Percentiles rank a stretch among this genome's conserved stretches.
phyloP scores from a whole-genome alignment of 2,888 invertebrate species.

The Andrena flavipes region DNA sequence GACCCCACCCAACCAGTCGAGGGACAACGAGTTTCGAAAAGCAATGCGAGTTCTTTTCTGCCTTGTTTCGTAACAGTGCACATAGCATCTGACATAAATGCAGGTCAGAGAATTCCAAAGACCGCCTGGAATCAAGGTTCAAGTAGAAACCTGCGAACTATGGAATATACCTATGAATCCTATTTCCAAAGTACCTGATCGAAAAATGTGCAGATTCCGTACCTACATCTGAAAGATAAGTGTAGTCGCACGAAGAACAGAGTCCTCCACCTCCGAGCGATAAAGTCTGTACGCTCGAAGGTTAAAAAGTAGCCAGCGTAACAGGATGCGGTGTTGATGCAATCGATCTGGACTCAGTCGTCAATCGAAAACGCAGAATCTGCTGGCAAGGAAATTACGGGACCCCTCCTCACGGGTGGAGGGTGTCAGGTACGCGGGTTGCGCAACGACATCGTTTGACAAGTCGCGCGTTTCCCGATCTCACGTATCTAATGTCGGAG shows the following conservation, averaged over 20 bases:
- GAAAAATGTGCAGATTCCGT: background rate
- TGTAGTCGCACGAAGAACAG: background rate
- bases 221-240: background rate
- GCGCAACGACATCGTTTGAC: slow-evolving; percentile 75
- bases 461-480: slow-evolving; percentile 71
- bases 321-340: slow-evolving; percentile 61
- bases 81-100: too few relatives aligned
- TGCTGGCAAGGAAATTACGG: slow-evolving; percentile 60
- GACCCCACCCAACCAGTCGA: too few relatives aligned
- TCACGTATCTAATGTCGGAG: slow-evolving; percentile 79
- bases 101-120: too few relatives aligned
- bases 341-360: slow-evolving; percentile 53
- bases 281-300: slow-evolving; percentile 28
- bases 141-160: background rate
- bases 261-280: background rate
- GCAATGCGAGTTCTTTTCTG: too few relatives aligned
- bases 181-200: background rate
- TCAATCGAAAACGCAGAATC: slow-evolving; percentile 60
- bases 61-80: too few relatives aligned
- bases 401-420: slow-evolving; percentile 43
- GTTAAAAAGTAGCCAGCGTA: slow-evolving; percentile 35
- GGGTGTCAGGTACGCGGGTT: slow-evolving; percentile 74
- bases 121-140: too few relatives aligned
- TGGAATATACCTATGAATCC: background rate
- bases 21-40: background rate